These are phyloP conservation scores for Thymelicus sylvestris DNA, from an alignment of 2,888 invertebrate species.

Conservation along the genomic window DNA sequence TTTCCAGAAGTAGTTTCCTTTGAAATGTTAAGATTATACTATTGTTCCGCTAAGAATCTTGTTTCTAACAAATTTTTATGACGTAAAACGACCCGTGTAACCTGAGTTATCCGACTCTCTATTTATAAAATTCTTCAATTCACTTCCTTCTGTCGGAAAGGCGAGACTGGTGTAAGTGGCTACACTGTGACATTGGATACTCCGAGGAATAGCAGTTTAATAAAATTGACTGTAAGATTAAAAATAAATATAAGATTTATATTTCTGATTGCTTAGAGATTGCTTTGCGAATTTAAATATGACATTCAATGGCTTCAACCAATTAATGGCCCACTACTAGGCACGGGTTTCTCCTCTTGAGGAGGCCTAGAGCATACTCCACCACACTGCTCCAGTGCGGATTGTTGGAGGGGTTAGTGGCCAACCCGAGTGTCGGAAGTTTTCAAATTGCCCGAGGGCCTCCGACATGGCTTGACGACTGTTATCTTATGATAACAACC, in stretches of 20 bases:
- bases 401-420: too few relatives aligned
- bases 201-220: constrained; percentile 2
- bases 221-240: constrained; percentile 4
- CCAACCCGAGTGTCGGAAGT: too few relatives aligned
- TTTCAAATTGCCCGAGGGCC: too few relatives aligned
- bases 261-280: background rate
- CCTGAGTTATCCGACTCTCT: constrained; percentile 64
- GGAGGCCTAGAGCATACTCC: too few relatives aligned
- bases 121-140: constrained; percentile 68
- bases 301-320: too few relatives aligned
- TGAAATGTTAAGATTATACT: constrained; percentile 71
- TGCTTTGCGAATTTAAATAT: background rate
- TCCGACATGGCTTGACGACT: too few relatives aligned
- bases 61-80: constrained; percentile 73
- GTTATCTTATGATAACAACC: too few relatives aligned
- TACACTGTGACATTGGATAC: constrained; percentile 7
- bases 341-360: too few relatives aligned
- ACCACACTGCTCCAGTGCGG: too few relatives aligned
- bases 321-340: too few relatives aligned
- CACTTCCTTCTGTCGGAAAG: constrained; percentile 66
- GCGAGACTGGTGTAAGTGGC: constrained; percentile 58
- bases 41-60: constrained; percentile 76
- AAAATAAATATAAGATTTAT: background rate
- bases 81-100: constrained; percentile 65
- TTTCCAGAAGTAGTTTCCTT: constrained; percentile 61